Percentiles rank a stretch among this genome's conserved stretches.
Conservation (phyloP, 2,888 invertebrate genomes). For the Fabriciana adippe region DNA sequence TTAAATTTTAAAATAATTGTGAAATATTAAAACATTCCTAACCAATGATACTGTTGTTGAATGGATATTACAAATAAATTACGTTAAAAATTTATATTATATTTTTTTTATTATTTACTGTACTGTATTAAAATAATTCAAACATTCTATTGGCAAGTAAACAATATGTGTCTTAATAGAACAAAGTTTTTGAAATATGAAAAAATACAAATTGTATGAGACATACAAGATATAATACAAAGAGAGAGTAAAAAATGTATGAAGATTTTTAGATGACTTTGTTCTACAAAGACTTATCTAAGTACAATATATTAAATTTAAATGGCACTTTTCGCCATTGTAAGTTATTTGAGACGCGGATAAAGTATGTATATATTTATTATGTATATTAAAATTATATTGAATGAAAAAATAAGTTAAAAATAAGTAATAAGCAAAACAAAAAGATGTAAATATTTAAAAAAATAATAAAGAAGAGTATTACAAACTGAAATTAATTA, state of each 20-base stretch:
- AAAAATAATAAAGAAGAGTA: neutral
- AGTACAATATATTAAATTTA: constrained; percentile 6
- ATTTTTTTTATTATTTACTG: constrained; percentile 4
- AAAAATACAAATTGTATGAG: neutral
- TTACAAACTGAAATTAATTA: too few relatives aligned
- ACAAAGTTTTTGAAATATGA: neutral
- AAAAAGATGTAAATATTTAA: neutral
- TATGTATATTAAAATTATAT: neutral
- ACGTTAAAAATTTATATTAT: neutral
- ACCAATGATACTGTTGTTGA: too few relatives aligned
- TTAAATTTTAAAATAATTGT: too few relatives aligned
- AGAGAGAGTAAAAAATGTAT: neutral
- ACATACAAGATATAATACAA: neutral
- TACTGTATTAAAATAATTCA: constrained; percentile 11
- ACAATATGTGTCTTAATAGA: constrained; percentile 9
- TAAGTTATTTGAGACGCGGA: neutral
- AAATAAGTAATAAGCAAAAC: neutral
- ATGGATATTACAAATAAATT: neutral
- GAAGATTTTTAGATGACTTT: neutral
- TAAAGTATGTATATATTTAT: neutral
- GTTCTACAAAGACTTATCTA: constrained; percentile 9
- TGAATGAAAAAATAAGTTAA: neutral
- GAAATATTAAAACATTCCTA: too few relatives aligned
- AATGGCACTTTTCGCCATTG: constrained; percentile 15
- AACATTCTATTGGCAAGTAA: constrained; percentile 12